Percentiles rank a stretch among this genome's conserved stretches.
These are phyloP conservation scores for Protonemura montana DNA, from an alignment of 2,888 invertebrate genomes.

Conservation along the genomic window DNA sequence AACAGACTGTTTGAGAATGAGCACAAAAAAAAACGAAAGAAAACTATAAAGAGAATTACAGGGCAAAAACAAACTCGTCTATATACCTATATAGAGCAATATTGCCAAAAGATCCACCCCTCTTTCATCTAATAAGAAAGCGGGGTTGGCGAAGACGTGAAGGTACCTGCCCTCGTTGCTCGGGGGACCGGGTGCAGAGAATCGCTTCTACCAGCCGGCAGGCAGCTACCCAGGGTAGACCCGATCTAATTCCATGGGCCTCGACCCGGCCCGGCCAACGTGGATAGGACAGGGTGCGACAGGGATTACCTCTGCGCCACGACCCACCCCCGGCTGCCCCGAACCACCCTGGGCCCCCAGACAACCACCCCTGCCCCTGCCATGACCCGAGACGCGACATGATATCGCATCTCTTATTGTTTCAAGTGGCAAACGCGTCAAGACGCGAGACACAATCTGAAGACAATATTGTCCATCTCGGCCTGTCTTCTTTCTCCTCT, in stretches of 20 bases:
- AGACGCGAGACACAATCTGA: neutral
- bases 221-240: neutral
- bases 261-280: neutral
- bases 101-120: constrained; percentile 43
- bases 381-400: neutral
- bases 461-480: neutral
- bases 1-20: neutral
- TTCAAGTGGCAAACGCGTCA: neutral
- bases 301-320: constrained; percentile 35
- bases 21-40: neutral
- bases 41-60: neutral
- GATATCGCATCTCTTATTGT: neutral
- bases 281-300: neutral
- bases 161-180: neutral
- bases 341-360: constrained; percentile 30
- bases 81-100: constrained; percentile 30
- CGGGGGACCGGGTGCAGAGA: neutral
- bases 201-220: neutral
- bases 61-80: neutral
- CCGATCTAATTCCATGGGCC: neutral
- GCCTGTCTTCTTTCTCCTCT: neutral
- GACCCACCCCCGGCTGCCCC: constrained; percentile 15
- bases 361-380: constrained; percentile 41
- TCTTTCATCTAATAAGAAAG: constrained; percentile 43
- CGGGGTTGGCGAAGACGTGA: constrained; percentile 42